Conservation (phyloP, 2,113 vertebrate species). For the Gymnarchus niloticus region DNA sequence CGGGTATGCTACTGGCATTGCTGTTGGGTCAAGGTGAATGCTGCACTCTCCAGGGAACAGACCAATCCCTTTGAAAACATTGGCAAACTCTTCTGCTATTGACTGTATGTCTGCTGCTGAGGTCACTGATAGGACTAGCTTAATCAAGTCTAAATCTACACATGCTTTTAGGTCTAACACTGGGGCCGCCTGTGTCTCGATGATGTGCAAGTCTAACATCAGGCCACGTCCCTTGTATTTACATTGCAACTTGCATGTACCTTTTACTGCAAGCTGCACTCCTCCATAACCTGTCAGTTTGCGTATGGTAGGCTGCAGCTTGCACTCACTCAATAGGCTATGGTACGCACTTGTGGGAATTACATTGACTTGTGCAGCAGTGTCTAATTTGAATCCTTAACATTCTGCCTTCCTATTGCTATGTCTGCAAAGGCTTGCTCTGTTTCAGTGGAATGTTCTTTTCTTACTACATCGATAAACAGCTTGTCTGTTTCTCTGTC, state of each 20-base stretch:
- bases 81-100: slow-evolving; percentile 1
- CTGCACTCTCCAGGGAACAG: slow-evolving; percentile 15
- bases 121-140: neutral
- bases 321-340: too few species aligned
- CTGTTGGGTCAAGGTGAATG: neutral
- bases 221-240: neutral
- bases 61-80: slow-evolving; percentile 17
- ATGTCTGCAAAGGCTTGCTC: too few species aligned
- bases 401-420: too few species aligned
- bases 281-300: slow-evolving; percentile 18
- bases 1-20: slow-evolving; percentile 10
- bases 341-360: neutral
- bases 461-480: too few species aligned
- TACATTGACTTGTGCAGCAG: neutral
- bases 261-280: neutral
- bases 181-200: too few species aligned
- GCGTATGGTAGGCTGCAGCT: neutral
- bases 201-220: neutral
- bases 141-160: too few species aligned
- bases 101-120: neutral
- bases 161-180: too few species aligned
- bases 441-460: too few species aligned
- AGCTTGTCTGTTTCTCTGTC: too few species aligned
- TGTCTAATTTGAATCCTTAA: slow-evolving; percentile 22
- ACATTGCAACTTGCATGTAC: slow-evolving; percentile 13